Evolutionary conservation across 2,888 invertebrate species (phyloP).

Genomic region (Lithosia quadra): DNA sequence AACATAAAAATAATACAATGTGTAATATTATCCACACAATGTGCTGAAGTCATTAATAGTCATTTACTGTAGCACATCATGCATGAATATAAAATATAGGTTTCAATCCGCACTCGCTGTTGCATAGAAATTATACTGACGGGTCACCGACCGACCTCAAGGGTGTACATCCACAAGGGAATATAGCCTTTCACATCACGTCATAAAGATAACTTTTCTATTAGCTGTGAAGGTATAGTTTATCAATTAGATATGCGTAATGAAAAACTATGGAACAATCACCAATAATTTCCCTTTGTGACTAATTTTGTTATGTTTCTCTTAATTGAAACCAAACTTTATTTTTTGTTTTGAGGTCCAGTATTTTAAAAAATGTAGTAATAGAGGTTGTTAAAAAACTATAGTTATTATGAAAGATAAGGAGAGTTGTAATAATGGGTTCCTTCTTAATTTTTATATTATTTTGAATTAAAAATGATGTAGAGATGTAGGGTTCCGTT

Average conservation of each 20-base stretch:
- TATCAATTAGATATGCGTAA: conserved; percentile 45
- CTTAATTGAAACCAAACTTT: conserved; percentile 30
- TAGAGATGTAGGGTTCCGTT: too few relatives aligned
- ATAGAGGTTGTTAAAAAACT: neutral
- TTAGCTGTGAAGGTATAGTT: conserved; percentile 21
- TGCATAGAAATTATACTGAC: conserved; percentile 58
- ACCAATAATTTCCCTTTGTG: conserved; percentile 48
- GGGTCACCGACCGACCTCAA: conserved; percentile 73
- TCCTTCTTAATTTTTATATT: neutral
- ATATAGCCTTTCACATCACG: conserved; percentile 11
- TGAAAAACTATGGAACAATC: conserved; percentile 48
- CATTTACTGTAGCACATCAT: conserved; percentile 31
- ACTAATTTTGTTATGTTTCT: conserved; percentile 39
- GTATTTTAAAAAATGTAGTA: neutral
- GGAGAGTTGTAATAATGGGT: neutral
- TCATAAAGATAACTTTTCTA: conserved; percentile 11
- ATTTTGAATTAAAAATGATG: neutral
- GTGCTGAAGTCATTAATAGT: conserved; percentile 34
- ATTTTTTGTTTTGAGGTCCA: conserved; percentile 8
- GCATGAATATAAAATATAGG: conserved; percentile 42
- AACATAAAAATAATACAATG: conserved; percentile 13
- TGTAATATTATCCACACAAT: conserved; percentile 3
- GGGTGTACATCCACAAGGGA: conserved; percentile 50
- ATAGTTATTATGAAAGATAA: neutral
- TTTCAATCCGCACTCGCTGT: conserved; percentile 44